Conservation (phyloP, 2,888 invertebrate species). For the Cheilosia scutellata region DNA sequence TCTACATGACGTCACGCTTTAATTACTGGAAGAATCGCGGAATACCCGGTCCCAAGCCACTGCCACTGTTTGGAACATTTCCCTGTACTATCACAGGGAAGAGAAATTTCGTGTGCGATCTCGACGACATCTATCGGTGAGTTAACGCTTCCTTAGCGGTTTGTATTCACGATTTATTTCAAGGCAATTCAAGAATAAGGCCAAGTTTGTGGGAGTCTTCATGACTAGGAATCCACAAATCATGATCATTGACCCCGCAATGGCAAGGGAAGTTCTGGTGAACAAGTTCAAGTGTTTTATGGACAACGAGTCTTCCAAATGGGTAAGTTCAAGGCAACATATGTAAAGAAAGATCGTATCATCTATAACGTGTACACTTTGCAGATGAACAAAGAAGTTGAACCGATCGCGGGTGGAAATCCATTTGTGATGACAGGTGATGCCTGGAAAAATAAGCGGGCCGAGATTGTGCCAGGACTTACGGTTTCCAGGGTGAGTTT, state of each 20-base stretch:
- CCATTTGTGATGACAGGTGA: constrained; percentile 78
- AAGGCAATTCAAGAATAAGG: constrained; percentile 80
- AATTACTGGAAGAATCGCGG: constrained; percentile 80
- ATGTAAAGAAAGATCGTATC: too few species aligned
- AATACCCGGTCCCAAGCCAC: constrained; percentile 79
- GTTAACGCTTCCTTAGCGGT: neutral
- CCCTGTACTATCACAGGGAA: constrained; percentile 78
- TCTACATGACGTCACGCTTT: constrained; percentile 77
- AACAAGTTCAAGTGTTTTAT: constrained; percentile 82
- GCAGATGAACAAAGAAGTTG: constrained; percentile 66
- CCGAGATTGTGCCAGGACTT: constrained; percentile 77
- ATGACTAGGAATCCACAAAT: constrained; percentile 81
- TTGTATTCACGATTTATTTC: neutral
- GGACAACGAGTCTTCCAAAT: constrained; percentile 79
- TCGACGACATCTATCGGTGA: constrained; percentile 83
- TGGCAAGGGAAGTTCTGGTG: constrained; percentile 82
- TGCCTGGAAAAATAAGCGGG: constrained; percentile 78
- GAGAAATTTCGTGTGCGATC: constrained; percentile 80
- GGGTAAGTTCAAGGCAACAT: constrained; percentile 39
- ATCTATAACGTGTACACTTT: constrained; percentile 8
- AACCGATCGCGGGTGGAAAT: constrained; percentile 78
- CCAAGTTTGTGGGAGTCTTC: constrained; percentile 83
- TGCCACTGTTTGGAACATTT: constrained; percentile 78
- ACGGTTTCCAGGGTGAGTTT: constrained; percentile 55
- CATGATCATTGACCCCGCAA: constrained; percentile 82